Percentiles rank a stretch among this genome's conserved stretches.
phyloP scores from a whole-genome alignment of 1,140 invertebrate genomes.

The Pogonomyrmex barbatus region DNA sequence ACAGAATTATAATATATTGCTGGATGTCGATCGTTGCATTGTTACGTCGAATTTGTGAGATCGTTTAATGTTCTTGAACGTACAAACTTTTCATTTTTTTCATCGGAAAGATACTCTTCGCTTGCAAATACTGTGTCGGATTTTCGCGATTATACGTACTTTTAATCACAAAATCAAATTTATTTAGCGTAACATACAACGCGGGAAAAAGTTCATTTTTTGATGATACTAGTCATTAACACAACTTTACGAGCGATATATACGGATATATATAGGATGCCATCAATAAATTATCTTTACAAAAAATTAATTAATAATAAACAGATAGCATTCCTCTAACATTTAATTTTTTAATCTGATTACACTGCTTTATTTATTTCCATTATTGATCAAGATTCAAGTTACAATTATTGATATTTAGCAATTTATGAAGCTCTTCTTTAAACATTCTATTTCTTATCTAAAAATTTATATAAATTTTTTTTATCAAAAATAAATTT shows the following conservation, averaged over 20 bases:
- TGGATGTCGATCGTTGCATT: conserved; percentile 17
- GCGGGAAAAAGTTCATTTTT: conserved; percentile 8
- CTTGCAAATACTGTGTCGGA: background rate
- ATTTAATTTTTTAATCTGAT: background rate
- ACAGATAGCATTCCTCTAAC: background rate
- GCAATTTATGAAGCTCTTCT: background rate
- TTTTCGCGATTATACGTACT: background rate
- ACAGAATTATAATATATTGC: conserved; percentile 3
- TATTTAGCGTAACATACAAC: background rate
- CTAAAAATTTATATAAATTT: background rate
- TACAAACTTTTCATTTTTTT: conserved; percentile 33
- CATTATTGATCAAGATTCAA: background rate
- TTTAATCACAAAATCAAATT: conserved; percentile 18
- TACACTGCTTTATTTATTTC: background rate
- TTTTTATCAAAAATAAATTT: background rate
- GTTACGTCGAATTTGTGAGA: conserved; percentile 1
- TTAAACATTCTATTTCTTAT: background rate
- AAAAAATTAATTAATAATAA: conserved; percentile 16
- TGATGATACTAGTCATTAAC: conserved; percentile 56
- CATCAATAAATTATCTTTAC: background rate
- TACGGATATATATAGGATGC: conserved; percentile 15
- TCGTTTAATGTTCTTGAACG: conserved; percentile 18
- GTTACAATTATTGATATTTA: background rate
- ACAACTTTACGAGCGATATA: conserved; percentile 2
- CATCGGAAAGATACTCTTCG: background rate